phyloP scores from a whole-genome alignment of 2,113 vertebrate genomes.

The Sylvilagus bachmani region DNA sequence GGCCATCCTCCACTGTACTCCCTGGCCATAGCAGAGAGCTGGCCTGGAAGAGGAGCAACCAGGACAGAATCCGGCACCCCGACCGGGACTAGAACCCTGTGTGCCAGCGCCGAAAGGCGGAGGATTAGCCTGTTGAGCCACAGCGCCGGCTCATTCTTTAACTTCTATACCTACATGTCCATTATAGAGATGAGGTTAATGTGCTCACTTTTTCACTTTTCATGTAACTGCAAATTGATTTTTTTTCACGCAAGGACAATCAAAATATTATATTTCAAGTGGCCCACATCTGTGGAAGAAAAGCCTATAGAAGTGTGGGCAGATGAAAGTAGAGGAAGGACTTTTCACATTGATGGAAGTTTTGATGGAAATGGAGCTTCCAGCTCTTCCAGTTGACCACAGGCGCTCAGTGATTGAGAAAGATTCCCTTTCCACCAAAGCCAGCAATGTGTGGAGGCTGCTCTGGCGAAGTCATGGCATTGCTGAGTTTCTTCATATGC shows the following conservation, averaged over 20 bases:
- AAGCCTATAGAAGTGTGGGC: neutral
- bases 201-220: neutral
- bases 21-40: too few relatives aligned
- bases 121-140: too few relatives aligned
- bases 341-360: neutral
- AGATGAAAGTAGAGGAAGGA: neutral
- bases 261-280: neutral
- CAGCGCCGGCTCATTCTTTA: neutral
- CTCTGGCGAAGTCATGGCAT: neutral
- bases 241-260: neutral
- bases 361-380: neutral
- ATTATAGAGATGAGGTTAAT: neutral
- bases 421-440: neutral
- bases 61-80: too few relatives aligned
- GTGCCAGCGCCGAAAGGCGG: too few relatives aligned
- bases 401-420: neutral
- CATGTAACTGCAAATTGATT: neutral
- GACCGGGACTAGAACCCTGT: too few relatives aligned
- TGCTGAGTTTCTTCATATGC: neutral
- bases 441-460: neutral
- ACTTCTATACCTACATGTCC: neutral
- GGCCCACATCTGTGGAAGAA: neutral
- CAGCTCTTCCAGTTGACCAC: neutral
- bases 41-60: too few relatives aligned
- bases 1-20: too few relatives aligned